phyloP scores from a whole-genome alignment of 2,888 invertebrate species.

The Calameuta pallipes region DNA sequence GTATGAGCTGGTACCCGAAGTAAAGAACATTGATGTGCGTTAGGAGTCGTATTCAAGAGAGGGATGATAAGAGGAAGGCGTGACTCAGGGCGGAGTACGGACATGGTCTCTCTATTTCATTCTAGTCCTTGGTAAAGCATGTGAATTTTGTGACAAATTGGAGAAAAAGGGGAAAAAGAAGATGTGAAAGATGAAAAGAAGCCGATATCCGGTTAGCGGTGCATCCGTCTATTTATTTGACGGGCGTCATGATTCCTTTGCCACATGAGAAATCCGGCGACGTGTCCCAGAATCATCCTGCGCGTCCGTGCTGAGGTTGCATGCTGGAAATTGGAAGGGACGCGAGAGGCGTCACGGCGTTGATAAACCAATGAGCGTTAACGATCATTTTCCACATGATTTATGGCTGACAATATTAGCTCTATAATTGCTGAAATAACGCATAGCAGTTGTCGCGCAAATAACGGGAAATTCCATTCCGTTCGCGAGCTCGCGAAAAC shows the following conservation, averaged over 20 bases:
- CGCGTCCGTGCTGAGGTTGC: too few relatives aligned
- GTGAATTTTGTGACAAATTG: not conserved
- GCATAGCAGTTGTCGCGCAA: conserved; percentile 25
- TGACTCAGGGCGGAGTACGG: not conserved
- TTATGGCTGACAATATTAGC: conserved; percentile 37
- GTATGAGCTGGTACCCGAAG: not conserved
- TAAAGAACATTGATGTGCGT: not conserved
- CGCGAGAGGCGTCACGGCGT: not conserved
- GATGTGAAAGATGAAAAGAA: not conserved
- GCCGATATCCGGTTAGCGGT: not conserved
- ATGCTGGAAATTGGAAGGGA: not conserved
- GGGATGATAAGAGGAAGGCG: not conserved
- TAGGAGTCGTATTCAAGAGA: not conserved
- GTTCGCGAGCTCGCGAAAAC: conserved; percentile 25
- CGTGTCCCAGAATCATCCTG: not conserved
- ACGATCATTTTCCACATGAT: conserved; percentile 17
- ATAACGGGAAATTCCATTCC: conserved; percentile 15
- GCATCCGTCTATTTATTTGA: not conserved
- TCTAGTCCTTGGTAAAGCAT: not conserved
- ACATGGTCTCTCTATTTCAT: not conserved
- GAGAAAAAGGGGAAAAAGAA: not conserved
- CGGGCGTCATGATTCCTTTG: not conserved
- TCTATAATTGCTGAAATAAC: conserved; percentile 41
- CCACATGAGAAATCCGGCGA: not conserved
- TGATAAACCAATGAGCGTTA: conserved; percentile 22